Base-by-base conservation (phyloP, 1,140 invertebrate genomes). In the Caenorhabditis latens region DNA sequence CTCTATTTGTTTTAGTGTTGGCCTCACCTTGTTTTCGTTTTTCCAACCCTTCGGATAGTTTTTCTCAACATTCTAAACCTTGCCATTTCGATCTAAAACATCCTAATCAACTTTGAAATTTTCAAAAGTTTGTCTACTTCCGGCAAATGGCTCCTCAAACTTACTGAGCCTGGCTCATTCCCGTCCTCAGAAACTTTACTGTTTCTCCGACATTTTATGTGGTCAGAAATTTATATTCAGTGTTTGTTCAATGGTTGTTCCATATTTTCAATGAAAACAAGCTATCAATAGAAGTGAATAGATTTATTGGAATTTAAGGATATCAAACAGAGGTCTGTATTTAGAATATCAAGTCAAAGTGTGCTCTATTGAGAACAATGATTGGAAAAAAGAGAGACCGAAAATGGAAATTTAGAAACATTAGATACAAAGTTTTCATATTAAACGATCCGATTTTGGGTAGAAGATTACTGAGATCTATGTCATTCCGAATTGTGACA, bases 401-500 rank as follows among this genome's bases (percentile, higher is more conserved):
- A 79, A 79, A 79, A 79, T 46, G 43, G 71, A 11, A 79, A 71
- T 24, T 79, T 42, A 13, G 50, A 79, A 79, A 50, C 4, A 79
- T 50, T 32, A 50, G n/a, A 0, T 79, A 79, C 46, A 79, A 79
- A 42, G 46, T 24, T 53, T 11, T 75, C 67, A 75, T 75, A 46
- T 5, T 58, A 53, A 1, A 53, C 32, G 6, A 71, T 7, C 19
- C 71, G 53, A 79, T 24, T 50, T 42, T 40, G 53, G 71, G 21
- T 46, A 71, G 6, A 46, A 71, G n/a, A 79, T 40, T 1, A 8
- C 5, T 21, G 0, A 7, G 9, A 13, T 79, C 19, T 79, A 79
- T 9, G 46, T 50, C 75, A 86, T 48, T 58, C 86, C 86, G 19
- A 79, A 86, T n/a, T 86, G 86, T n/a, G 86, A 65, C 57, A 86